phyloP scores from a whole-genome alignment of 2,888 invertebrate species.

The Acheta domesticus region DNA sequence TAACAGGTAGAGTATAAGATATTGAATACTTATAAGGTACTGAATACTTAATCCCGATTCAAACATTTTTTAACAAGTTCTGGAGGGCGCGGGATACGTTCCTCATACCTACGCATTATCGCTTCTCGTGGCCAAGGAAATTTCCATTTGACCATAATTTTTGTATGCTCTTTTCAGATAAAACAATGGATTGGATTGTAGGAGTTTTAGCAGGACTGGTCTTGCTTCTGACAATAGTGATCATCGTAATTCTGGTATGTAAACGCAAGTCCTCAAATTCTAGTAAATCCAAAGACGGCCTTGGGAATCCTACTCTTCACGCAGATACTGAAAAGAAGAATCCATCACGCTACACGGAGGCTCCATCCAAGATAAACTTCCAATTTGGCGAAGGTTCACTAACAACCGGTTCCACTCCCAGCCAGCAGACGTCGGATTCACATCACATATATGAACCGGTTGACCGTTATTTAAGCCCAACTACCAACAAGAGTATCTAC shows the following conservation, averaged over 20 bases:
- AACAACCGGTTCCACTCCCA: not conserved
- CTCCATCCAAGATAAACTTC: slow-evolving; percentile 40
- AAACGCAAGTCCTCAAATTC: slow-evolving; percentile 42
- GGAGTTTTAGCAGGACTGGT: slow-evolving; percentile 45
- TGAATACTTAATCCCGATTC: too few species aligned
- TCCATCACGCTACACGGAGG: slow-evolving; percentile 38
- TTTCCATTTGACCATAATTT: too few species aligned
- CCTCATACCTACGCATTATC: too few species aligned
- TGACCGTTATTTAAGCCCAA: slow-evolving; percentile 31
- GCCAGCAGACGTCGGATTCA: slow-evolving; percentile 5
- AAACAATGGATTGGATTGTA: slow-evolving; percentile 46
- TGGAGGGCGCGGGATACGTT: too few species aligned
- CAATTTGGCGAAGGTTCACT: slow-evolving; percentile 33
- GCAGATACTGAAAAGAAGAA: slow-evolving; percentile 22
- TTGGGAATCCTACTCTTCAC: slow-evolving; percentile 41
- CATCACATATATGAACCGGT: slow-evolving; percentile 35
- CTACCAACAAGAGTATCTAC: slow-evolving; percentile 33
- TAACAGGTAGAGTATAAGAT: not conserved
- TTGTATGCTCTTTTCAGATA: slow-evolving; percentile 40
- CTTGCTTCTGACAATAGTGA: slow-evolving; percentile 44
- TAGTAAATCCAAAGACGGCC: slow-evolving; percentile 39
- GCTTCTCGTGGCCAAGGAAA: too few species aligned
- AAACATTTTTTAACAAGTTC: too few species aligned
- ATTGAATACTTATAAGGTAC: too few species aligned
- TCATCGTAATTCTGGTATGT: slow-evolving; percentile 45